phyloP scores from a whole-genome alignment of 2,888 invertebrate species.

The Stenchaetothrips biformis region DNA sequence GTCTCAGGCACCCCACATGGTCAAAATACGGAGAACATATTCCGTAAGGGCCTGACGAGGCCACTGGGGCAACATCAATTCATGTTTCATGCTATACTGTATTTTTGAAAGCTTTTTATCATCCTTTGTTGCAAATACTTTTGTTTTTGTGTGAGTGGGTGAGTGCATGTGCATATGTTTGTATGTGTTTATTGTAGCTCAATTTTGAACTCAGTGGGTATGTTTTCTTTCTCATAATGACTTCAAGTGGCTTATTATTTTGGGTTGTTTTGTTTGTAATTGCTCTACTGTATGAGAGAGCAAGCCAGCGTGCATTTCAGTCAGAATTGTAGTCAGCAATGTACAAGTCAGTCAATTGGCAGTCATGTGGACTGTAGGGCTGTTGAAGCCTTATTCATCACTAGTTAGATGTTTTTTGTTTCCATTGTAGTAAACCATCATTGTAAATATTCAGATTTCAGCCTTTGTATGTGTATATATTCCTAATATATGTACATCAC shows the following conservation, averaged over 20 bases:
- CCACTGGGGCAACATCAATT: slow-evolving; percentile 14
- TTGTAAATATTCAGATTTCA: slow-evolving; percentile 25
- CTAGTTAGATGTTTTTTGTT: slow-evolving; percentile 21
- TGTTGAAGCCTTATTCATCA: slow-evolving; percentile 1
- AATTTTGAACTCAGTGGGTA: slow-evolving; percentile 18
- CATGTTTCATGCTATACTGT: slow-evolving; percentile 20
- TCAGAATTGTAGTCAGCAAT: slow-evolving; percentile 21
- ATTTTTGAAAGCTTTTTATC: slow-evolving; percentile 25
- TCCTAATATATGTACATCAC: slow-evolving; percentile 1
- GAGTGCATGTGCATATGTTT: slow-evolving; percentile 21
- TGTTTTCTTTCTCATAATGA: background rate
- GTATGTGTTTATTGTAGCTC: slow-evolving; percentile 23
- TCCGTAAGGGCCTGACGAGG: background rate
- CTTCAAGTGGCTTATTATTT: slow-evolving; percentile 17
- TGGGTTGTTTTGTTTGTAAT: slow-evolving; percentile 12
- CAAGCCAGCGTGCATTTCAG: slow-evolving; percentile 22
- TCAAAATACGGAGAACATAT: background rate
- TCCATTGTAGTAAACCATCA: background rate
- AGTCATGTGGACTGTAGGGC: slow-evolving; percentile 11
- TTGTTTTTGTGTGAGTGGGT: slow-evolving; percentile 23
- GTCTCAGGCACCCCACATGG: slow-evolving; percentile 17
- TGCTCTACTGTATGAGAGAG: slow-evolving; percentile 9
- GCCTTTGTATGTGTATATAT: background rate
- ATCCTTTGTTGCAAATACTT: slow-evolving; percentile 21
- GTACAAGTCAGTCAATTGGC: slow-evolving; percentile 22